Evolutionary conservation across 2,797 vertebrate species (phyloP), one percentile per base, ranked within the genome.

Genomic region (Melopsittacus undulatus): DNA sequence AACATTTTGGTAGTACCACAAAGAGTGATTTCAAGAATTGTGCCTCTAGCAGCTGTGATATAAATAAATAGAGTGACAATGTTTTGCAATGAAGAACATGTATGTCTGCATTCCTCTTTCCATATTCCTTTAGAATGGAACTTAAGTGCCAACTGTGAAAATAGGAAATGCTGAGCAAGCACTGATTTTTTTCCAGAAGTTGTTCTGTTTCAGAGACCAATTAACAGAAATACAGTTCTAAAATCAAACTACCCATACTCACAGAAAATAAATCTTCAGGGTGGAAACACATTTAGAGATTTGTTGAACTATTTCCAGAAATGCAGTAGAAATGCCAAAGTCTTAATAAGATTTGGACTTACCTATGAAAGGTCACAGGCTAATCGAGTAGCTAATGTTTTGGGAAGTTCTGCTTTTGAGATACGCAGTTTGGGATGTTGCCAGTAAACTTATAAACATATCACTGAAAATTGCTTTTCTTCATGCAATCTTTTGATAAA

Each of bases 301-400:
- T 88, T 51, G 10, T 63, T 87, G 43, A 89, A 61, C 11, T 74
- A 2, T 59, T 96, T 95, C 43, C 66, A 89, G 70, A 94, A 96
- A 94, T 70, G 38, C 21, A 73, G 7, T 24, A 51, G 45, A 54
- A 70, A 57, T 79, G n/a, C 57, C 13, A 16, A 51, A 75, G 8
- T 87, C 92, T 86, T 70, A 83, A 74, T 20, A 67, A 29, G 15
- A 66, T 56, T 36, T 38, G 17, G 64, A 7, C 32, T 29, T 63
- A n/a, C 14, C 3, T 11, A 61, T 45, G 82, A 79, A 59, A 38
- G 34, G 72, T 52, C 9, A 54, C 16, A 68, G 8, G 18, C 15
- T 46, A 9, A 0, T 2, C 45, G 14, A 54, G 14, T 10, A 2
- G 9, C 30, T 74, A 22, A 21, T 36, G 3, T 13, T 73, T 90